Conservation (phyloP, 2,113 vertebrate species). For the Ceratotherium simum region DNA sequence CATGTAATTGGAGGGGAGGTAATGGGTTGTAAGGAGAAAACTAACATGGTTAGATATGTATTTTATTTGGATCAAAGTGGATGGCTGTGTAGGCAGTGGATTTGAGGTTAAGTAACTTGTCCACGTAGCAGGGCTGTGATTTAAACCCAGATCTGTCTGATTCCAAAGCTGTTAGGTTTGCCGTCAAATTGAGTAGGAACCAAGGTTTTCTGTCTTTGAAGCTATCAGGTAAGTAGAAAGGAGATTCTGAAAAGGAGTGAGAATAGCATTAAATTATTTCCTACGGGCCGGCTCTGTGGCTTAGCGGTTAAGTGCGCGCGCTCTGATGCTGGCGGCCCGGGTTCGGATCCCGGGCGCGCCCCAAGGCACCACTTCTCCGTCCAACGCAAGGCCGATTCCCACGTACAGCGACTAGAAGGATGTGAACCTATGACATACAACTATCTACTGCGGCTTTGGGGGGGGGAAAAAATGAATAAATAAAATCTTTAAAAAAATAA, state of each 20-base stretch:
- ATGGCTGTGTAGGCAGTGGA: neutral
- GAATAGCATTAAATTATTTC: neutral
- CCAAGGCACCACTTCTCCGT: too few relatives aligned
- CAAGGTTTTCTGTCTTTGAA: neutral
- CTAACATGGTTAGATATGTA: neutral
- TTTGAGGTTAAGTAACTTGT: neutral
- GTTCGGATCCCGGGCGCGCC: too few relatives aligned
- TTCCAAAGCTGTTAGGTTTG: neutral
- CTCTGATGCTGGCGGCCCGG: too few relatives aligned
- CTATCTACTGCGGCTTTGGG: too few relatives aligned
- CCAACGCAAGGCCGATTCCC: too few relatives aligned
- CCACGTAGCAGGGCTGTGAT: neutral
- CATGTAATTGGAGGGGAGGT: neutral
- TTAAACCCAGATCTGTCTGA: neutral
- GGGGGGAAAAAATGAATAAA: too few relatives aligned
- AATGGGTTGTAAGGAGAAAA: neutral
- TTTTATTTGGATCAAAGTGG: constrained; percentile 53
- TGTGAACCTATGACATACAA: too few relatives aligned
- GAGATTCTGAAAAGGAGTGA: neutral
- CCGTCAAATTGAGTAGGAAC: neutral
- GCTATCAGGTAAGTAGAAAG: neutral
- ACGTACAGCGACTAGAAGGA: too few relatives aligned
- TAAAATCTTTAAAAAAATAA: too few relatives aligned
- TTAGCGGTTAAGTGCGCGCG: too few relatives aligned
- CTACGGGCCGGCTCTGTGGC: too few relatives aligned